Percentiles rank a stretch among this genome's conserved stretches.
These are phyloP conservation scores for Coelogynopora nodosa DNA, from an alignment of 2,888 invertebrate genomes.

Conservation along the genomic window DNA sequence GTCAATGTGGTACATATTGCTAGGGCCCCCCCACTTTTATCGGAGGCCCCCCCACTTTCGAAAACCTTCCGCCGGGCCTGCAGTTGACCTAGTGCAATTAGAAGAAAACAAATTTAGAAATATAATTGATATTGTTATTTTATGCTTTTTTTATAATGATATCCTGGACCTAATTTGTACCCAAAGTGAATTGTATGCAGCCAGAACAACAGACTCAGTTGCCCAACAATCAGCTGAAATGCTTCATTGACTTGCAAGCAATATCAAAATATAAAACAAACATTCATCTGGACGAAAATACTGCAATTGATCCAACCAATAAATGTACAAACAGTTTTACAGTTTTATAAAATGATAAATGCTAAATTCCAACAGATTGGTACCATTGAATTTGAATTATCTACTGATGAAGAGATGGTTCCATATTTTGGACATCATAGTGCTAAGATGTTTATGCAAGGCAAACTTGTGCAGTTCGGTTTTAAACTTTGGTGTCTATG, in stretches of 20 bases:
- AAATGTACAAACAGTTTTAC: conserved; percentile 46
- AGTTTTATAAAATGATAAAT: conserved; percentile 45
- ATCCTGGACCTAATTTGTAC: background rate
- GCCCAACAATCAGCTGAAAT: background rate
- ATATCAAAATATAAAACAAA: conserved; percentile 21
- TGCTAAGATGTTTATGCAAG: conserved; percentile 49
- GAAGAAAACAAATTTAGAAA: too few relatives aligned
- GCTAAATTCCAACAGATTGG: conserved; percentile 42
- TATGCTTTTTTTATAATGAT: background rate
- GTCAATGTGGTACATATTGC: background rate
- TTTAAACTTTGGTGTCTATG: conserved; percentile 49
- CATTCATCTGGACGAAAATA: conserved; percentile 45
- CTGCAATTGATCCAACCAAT: conserved; percentile 40
- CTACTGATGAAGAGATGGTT: conserved; percentile 56
- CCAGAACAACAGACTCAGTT: background rate
- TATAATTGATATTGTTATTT: too few relatives aligned
- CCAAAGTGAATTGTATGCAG: conserved; percentile 8
- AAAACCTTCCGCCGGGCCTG: too few relatives aligned
- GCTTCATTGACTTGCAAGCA: background rate
- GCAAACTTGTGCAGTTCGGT: conserved; percentile 51
- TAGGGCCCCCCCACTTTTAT: background rate
- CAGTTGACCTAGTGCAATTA: too few relatives aligned
- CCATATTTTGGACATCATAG: conserved; percentile 55
- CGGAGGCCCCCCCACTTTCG: too few relatives aligned
- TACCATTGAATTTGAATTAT: conserved; percentile 37